Conservation (phyloP, 2,797 vertebrate genomes). For the Esox masquinongy region DNA sequence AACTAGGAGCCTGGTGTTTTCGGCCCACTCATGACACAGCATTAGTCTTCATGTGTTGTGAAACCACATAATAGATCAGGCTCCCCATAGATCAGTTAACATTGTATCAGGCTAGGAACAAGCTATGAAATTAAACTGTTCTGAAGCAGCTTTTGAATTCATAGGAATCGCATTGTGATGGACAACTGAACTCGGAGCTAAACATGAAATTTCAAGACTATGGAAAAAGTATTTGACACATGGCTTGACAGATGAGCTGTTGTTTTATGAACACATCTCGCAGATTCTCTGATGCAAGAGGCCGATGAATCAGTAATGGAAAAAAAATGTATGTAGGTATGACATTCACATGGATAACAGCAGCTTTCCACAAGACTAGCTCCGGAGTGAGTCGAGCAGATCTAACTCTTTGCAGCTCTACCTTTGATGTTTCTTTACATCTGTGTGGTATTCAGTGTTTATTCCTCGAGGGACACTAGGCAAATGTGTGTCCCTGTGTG, state of each 20-base stretch:
- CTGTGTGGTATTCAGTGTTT: slow-evolving; percentile 56
- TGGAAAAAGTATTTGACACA: slow-evolving; percentile 38
- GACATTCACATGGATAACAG: slow-evolving; percentile 58
- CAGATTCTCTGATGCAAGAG: slow-evolving; percentile 50
- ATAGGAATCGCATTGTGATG: slow-evolving; percentile 6
- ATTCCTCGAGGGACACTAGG: slow-evolving; percentile 41
- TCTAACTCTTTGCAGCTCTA: slow-evolving; percentile 42
- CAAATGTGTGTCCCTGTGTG: slow-evolving; percentile 37
- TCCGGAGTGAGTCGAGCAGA: slow-evolving; percentile 49
- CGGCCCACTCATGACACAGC: slow-evolving; percentile 11
- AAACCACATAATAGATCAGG: no score
- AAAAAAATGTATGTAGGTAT: slow-evolving; percentile 54
- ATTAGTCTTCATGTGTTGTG: no score
- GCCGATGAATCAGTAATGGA: slow-evolving; percentile 45
- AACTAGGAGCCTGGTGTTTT: slow-evolving; percentile 34
- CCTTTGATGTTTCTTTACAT: slow-evolving; percentile 63
- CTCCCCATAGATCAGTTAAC: no score
- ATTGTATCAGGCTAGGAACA: no score
- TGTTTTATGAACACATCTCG: slow-evolving; percentile 39
- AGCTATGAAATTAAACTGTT: no score
- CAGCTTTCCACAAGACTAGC: slow-evolving; percentile 48
- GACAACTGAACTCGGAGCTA: slow-evolving; percentile 16
- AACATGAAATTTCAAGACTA: slow-evolving; percentile 42
- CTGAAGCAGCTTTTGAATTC: neutral
- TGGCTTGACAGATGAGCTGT: slow-evolving; percentile 38